Conservation (phyloP, 2,113 vertebrate species). For the Apistogramma diplotaenia region DNA sequence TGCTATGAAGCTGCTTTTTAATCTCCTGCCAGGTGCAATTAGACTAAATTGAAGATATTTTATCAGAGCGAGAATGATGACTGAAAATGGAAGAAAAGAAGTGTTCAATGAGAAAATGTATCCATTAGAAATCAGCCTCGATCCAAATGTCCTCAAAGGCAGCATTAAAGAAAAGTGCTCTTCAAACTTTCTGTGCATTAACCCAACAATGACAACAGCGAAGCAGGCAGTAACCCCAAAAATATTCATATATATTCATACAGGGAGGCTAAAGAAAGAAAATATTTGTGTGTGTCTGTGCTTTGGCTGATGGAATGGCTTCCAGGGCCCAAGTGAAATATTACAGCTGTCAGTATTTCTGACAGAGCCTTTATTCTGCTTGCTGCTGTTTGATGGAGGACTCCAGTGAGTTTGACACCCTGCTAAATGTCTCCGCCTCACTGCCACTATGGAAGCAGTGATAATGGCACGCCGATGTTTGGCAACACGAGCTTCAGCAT, state of each 20-base stretch:
- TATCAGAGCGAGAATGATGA: neutral
- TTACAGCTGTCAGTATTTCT: conserved; percentile 64
- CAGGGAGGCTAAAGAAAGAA: neutral
- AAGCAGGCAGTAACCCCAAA: conserved; percentile 24
- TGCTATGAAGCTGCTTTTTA: neutral
- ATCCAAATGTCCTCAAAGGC: neutral
- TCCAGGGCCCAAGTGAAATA: conserved; percentile 62
- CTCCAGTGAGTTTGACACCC: conserved; percentile 59
- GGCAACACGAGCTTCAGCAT: conserved; percentile 16
- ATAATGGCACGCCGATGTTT: conserved; percentile 44
- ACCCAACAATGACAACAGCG: conserved; percentile 25
- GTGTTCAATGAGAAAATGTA: neutral
- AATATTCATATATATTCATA: conserved; percentile 48
- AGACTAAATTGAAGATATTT: neutral
- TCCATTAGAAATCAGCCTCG: neutral
- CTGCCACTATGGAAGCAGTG: conserved; percentile 49
- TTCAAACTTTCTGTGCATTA: conserved; percentile 15
- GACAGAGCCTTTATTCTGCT: conserved; percentile 67
- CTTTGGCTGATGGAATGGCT: conserved; percentile 58
- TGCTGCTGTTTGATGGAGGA: conserved; percentile 65
- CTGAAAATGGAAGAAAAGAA: conserved; percentile 2
- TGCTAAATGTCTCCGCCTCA: conserved; percentile 63
- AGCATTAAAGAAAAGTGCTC: neutral
- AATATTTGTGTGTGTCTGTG: conserved; percentile 25
- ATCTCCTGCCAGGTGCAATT: conserved; percentile 8